Conservation (phyloP, 1,140 invertebrate species). For the Aphidius ervi region DNA sequence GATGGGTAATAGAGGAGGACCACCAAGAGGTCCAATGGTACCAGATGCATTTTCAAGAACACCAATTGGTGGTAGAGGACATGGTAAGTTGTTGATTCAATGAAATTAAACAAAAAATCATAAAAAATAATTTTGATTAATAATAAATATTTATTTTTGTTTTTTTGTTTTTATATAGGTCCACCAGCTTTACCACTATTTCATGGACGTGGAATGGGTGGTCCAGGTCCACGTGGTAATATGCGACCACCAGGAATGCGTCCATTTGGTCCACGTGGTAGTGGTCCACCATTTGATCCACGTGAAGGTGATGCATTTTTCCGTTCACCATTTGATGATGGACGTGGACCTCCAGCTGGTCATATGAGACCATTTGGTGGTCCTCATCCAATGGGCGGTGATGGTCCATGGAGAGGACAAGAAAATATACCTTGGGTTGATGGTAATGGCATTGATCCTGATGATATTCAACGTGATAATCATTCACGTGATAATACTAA, state of each 20-base stretch:
- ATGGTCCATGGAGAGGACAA: slow-evolving; percentile 38
- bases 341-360: slow-evolving; percentile 35
- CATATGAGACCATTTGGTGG: slow-evolving; percentile 38
- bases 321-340: slow-evolving; percentile 47
- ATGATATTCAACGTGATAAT: slow-evolving; percentile 20
- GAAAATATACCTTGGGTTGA: slow-evolving; percentile 38
- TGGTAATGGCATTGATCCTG: slow-evolving; percentile 25
- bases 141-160: background rate
- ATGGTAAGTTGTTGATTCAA: slow-evolving; percentile 35
- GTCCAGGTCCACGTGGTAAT: slow-evolving; percentile 41
- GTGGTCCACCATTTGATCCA: slow-evolving; percentile 43
- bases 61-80: slow-evolving; percentile 42
- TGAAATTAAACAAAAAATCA: background rate
- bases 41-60: slow-evolving; percentile 49
- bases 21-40: slow-evolving; percentile 45
- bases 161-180: slow-evolving; percentile 30
- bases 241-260: slow-evolving; percentile 37
- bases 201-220: slow-evolving; percentile 52
- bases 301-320: slow-evolving; percentile 44
- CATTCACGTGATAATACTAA: slow-evolving; percentile 28
- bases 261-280: slow-evolving; percentile 42
- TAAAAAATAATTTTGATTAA: slow-evolving; percentile 2
- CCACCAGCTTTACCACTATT: slow-evolving; percentile 56
- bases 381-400: slow-evolving; percentile 30
- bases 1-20: slow-evolving; percentile 45